Base-by-base conservation (phyloP, 2,113 vertebrate genomes). In the Pelecanoides urinatrix region DNA sequence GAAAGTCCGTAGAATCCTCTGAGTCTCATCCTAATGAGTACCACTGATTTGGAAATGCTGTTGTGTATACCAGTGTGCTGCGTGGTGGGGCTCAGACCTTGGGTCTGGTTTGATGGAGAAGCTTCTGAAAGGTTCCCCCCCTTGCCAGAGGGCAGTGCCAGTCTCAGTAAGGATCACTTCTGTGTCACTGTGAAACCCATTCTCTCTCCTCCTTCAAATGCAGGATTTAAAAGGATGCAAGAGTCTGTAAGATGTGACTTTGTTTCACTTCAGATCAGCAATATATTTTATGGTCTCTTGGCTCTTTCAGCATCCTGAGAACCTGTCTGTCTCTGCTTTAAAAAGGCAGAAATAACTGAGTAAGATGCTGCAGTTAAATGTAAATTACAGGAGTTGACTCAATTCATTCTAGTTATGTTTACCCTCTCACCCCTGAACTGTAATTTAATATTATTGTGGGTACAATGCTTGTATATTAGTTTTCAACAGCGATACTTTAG, bases 11-110 rank as follows among this genome's bases (percentile, higher is more conserved):
- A 89, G 50, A 86, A 91, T 87, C 42, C 30, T 86, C 87, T 94
- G 45, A 70, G 32, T 70, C 71, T 92, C 91, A 47, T 96, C 58
- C 47, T 94, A 95, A 92, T 90, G 86, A 95, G 68, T 92, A 58
- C 40, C 83, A 79, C 55, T 83, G 71, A 77, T 70, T 70, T 52
- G 83, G 76, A 87, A 89, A 66, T 74, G 22, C 66, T 86, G 36
- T 42, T 87, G 29, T 59, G 8, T 44, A 5, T 13, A 58, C 3
- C 42, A 49, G 6, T 49, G 50, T 62, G 29, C 66, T 58, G 47
- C 49, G 29, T 63, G 50, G 13, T 2, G 1, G 13, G 44, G 36
- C 56, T 92, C 36, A 56, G 50, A 87, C 29, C 44, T 76, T 62
- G 50, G 11, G 21, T 82, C 38, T 73, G 21, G 16, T 76, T 87